phyloP scores from a whole-genome alignment of 2,888 invertebrate species.

The Fabriciana adippe region DNA sequence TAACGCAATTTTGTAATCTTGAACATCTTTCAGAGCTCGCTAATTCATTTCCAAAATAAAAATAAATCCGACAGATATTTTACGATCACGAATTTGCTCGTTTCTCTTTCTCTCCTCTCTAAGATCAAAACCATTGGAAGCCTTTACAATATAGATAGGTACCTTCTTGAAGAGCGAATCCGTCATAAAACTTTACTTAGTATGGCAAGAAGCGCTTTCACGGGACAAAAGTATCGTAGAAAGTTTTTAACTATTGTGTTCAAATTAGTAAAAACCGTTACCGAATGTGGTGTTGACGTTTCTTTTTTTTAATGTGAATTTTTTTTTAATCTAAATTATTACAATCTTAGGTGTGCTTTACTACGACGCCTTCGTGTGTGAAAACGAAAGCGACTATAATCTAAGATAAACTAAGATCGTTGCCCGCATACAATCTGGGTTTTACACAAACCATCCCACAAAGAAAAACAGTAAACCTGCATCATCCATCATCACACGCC shows the following conservation, averaged over 20 bases:
- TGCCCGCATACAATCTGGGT: not conserved
- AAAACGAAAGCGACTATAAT: slow-evolving; percentile 20
- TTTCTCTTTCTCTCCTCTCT: not conserved
- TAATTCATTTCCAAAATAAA: slow-evolving; percentile 1
- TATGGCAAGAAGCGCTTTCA: slow-evolving; percentile 14
- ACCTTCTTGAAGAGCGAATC: not conserved
- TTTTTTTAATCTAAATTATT: not conserved
- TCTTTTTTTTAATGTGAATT: not conserved
- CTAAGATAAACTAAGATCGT: slow-evolving; percentile 2
- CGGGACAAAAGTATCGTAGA: slow-evolving; percentile 13
- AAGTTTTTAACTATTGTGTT: not conserved
- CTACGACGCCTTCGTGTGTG: slow-evolving; percentile 12
- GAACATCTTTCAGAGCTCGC: not conserved
- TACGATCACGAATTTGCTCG: not conserved
- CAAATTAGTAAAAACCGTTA: not conserved
- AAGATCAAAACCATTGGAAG: not conserved
- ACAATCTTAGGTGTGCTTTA: not conserved
- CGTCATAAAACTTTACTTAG: not conserved
- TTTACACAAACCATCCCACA: not conserved
- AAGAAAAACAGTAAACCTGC: not conserved
- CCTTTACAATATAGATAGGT: not conserved
- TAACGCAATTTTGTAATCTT: slow-evolving; percentile 11
- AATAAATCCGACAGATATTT: slow-evolving; percentile 16
- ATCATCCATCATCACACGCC: not conserved
- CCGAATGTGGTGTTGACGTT: not conserved